phyloP scores from a whole-genome alignment of 2,797 vertebrate genomes.

The Liasis olivaceus region DNA sequence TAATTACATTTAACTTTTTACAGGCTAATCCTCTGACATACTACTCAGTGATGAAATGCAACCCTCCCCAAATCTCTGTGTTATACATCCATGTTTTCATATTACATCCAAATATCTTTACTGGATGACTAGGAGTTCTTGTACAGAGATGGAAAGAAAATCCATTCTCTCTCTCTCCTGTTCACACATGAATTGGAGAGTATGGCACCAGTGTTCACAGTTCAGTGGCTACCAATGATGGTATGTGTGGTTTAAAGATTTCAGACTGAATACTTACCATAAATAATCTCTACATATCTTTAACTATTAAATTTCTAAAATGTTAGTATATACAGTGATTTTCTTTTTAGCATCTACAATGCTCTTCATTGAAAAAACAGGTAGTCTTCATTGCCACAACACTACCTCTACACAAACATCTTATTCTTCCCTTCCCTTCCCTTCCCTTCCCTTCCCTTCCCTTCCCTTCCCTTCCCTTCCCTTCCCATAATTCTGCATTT shows the following conservation, averaged over 20 bases:
- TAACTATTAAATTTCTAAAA: not conserved
- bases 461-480: conserved; percentile 13
- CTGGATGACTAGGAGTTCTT: not conserved
- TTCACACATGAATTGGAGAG: not conserved
- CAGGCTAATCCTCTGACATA: not conserved
- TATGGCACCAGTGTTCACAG: not conserved
- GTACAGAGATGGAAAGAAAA: not conserved
- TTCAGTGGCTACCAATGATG: not conserved
- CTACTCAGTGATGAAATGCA: not conserved
- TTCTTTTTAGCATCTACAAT: not conserved
- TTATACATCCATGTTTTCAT: not conserved
- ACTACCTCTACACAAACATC: not conserved
- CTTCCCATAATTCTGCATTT: conserved; percentile 3
- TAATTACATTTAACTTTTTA: not conserved
- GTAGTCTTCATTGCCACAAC: conserved; percentile 5
- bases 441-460: not conserved
- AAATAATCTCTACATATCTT: not conserved
- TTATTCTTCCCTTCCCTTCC: not conserved
- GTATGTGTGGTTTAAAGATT: not conserved
- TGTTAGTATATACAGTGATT: not conserved
- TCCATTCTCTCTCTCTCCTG: not conserved
- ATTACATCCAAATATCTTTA: not conserved
- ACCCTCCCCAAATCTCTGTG: not conserved
- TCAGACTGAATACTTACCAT: not conserved
- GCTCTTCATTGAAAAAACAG: not conserved